A percentile compares a stretch with the other conserved stretches of the same genome.
Evolutionary conservation across 2,797 vertebrate species (phyloP).

Genomic region (Eulemur mongoz): DNA sequence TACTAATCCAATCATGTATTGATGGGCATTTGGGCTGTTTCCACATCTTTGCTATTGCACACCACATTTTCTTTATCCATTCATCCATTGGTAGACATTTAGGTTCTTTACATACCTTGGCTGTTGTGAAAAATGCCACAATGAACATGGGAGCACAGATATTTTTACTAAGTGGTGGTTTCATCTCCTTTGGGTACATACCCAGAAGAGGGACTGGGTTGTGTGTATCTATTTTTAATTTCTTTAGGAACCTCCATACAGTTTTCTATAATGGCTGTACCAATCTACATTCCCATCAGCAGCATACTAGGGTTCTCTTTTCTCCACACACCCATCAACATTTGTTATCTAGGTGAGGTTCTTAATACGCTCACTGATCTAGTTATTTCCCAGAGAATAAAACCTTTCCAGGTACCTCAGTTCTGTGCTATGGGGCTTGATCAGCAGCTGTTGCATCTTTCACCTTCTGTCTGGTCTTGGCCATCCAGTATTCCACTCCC

Average conservation of each 20-base stretch:
- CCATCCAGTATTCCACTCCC: neutral
- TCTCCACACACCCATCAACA: neutral
- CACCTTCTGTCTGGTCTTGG: neutral
- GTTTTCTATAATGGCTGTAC: neutral
- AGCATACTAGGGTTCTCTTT: neutral
- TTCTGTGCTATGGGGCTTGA: neutral
- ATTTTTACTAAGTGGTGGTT: neutral
- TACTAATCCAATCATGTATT: too few species aligned
- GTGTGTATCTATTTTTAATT: neutral
- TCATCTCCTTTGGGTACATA: neutral
- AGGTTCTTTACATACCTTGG: neutral
- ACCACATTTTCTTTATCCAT: neutral
- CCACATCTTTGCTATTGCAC: too few species aligned
- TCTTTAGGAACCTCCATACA: neutral
- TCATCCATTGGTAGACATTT: neutral
- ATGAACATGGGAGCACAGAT: neutral
- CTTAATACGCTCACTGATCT: conserved; percentile 33
- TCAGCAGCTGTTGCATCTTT: neutral
- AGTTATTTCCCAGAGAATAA: conserved; percentile 25
- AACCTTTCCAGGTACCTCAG: neutral
- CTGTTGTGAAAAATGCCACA: neutral
- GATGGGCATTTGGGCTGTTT: too few species aligned
- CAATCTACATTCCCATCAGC: neutral
- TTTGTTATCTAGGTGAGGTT: neutral
- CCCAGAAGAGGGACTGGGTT: neutral